These are phyloP conservation scores for Stenodera caucasica DNA, from an alignment of 2,888 invertebrate genomes.

Conservation along the genomic window DNA sequence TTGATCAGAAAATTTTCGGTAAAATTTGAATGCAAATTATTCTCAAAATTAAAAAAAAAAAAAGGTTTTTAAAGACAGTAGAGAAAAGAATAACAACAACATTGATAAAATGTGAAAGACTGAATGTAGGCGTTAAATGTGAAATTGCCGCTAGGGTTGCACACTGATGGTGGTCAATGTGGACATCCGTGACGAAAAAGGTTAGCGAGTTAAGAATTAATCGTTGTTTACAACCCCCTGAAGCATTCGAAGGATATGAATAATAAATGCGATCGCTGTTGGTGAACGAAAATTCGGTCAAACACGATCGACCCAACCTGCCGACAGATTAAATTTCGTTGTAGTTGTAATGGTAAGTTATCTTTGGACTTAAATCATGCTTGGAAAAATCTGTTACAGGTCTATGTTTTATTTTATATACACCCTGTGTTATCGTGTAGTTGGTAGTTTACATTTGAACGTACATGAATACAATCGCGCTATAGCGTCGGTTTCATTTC, in stretches of 20 bases:
- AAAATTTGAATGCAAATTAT: conserved; percentile 13
- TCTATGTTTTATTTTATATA: conserved; percentile 35
- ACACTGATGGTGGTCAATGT: conserved; percentile 8
- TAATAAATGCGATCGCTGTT: conserved; percentile 24
- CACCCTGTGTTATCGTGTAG: conserved; percentile 41
- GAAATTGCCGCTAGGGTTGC: conserved; percentile 7
- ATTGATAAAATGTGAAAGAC: conserved; percentile 7
- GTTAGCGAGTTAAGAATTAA: conserved; percentile 27
- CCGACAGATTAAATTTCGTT: conserved; percentile 33
- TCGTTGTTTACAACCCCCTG: conserved; percentile 27
- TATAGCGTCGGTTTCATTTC: conserved; percentile 38
- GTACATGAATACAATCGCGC: conserved; percentile 42
- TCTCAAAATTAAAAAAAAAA: too few species aligned
- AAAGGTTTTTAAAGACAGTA: conserved; percentile 8
- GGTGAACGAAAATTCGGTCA: conserved; percentile 22
- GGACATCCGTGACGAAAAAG: conserved; percentile 24
- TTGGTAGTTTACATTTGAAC: conserved; percentile 43
- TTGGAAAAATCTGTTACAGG: conserved; percentile 35
- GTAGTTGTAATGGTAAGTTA: conserved; percentile 24
- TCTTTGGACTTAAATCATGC: conserved; percentile 35
- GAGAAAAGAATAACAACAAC: background rate
- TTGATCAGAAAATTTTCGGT: conserved; percentile 11
- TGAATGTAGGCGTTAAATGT: conserved; percentile 4
- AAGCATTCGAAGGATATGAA: conserved; percentile 28
- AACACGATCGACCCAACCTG: conserved; percentile 20